phyloP scores from a whole-genome alignment of 2,888 invertebrate genomes.

The Lasioglossum calceatum region DNA sequence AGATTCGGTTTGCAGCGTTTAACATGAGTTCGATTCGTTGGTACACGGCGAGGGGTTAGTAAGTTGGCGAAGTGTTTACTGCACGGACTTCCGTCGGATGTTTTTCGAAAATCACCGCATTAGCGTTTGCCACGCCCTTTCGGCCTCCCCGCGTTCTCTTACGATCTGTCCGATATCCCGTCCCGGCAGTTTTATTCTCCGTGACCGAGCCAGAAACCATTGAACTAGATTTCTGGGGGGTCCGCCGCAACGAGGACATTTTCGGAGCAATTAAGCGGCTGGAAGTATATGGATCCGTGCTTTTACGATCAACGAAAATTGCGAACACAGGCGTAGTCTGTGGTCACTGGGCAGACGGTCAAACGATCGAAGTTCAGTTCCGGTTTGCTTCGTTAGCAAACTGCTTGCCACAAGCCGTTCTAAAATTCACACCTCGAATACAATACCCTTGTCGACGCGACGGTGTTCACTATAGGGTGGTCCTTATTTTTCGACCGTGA shows the following conservation, averaged over 20 bases:
- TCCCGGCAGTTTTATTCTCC: constrained; percentile 20
- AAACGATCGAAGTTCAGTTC: constrained; percentile 18
- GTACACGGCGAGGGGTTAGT: too few species aligned
- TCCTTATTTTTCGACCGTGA: too few species aligned
- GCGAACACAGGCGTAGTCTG: constrained; percentile 41
- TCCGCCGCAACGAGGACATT: constrained; percentile 42
- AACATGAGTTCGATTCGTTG: too few species aligned
- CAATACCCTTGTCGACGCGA: not conserved
- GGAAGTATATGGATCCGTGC: constrained; percentile 8
- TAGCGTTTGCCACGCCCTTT: constrained; percentile 54
- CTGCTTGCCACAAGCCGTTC: not conserved
- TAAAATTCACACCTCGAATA: not conserved
- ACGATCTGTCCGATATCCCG: not conserved
- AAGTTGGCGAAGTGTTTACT: too few species aligned
- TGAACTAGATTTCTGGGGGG: constrained; percentile 44
- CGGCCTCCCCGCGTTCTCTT: constrained; percentile 30
- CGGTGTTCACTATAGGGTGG: not conserved
- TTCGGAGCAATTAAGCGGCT: constrained; percentile 48
- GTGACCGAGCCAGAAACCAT: constrained; percentile 44
- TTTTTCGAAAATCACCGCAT: constrained; percentile 41
- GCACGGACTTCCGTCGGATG: not conserved
- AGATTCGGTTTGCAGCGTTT: too few species aligned
- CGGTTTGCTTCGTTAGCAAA: not conserved
- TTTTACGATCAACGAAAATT: constrained; percentile 61
- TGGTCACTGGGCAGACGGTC: constrained; percentile 16